phyloP scores from a whole-genome alignment of 2,797 vertebrate genomes.

The Atherinosoma microstoma region DNA sequence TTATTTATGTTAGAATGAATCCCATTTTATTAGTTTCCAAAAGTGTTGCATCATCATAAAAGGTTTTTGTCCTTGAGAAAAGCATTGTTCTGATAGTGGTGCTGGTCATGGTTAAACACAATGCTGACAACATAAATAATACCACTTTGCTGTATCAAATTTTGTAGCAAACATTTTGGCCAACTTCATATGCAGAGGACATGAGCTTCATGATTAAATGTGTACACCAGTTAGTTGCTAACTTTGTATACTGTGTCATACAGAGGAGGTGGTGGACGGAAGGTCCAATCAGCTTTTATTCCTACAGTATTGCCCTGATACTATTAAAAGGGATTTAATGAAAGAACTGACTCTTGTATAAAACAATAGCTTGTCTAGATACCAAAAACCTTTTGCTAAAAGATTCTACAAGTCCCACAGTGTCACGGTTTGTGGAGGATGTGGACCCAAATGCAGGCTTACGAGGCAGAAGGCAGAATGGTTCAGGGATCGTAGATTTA shows the following conservation, averaged over 20 bases:
- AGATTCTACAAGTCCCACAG: background rate
- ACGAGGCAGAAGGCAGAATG: no score
- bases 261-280: background rate
- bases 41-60: background rate
- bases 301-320: background rate
- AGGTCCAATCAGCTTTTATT: background rate
- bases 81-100: no score
- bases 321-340: background rate
- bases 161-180: background rate
- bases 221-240: background rate
- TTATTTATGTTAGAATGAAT: background rate
- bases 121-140: background rate
- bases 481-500: no score
- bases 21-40: background rate
- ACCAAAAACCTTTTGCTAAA: background rate
- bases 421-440: no score
- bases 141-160: background rate
- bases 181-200: background rate
- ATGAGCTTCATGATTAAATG: background rate
- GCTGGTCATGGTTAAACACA: background rate
- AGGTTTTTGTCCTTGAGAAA: background rate
- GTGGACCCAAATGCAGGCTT: no score
- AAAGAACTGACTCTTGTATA: background rate
- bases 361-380: background rate
- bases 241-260: background rate